Evolutionary conservation across 2,888 invertebrate species (phyloP).

Genomic region (Ochropleura leucogaster): DNA sequence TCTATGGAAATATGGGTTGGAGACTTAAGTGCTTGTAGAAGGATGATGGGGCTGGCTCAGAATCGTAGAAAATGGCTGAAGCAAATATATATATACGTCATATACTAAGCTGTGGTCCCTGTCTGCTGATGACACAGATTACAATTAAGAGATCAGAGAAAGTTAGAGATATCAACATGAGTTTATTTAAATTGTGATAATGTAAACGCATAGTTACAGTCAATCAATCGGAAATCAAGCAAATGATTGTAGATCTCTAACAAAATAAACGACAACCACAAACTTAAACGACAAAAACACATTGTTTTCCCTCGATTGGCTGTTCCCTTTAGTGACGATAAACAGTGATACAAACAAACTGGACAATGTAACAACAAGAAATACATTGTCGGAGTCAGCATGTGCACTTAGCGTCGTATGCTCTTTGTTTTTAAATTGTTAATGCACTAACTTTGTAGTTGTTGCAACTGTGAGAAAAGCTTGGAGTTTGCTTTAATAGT

Average conservation of each 20-base stretch:
- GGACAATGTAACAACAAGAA: slow-evolving; percentile 46
- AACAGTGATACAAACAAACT: slow-evolving; percentile 43
- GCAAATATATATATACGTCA: neutral
- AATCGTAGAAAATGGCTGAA: neutral
- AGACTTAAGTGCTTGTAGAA: neutral
- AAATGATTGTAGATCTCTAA: neutral
- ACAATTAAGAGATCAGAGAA: neutral
- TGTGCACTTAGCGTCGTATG: slow-evolving; percentile 54
- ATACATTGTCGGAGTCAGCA: slow-evolving; percentile 40
- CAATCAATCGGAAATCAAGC: neutral
- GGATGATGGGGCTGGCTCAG: neutral
- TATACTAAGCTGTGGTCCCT: neutral
- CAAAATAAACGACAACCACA: slow-evolving; percentile 10
- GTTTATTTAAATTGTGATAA: neutral
- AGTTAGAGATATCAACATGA: neutral
- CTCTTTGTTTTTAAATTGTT: slow-evolving; percentile 54
- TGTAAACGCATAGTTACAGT: neutral
- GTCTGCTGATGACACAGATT: neutral
- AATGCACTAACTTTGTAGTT: slow-evolving; percentile 62
- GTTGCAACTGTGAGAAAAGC: slow-evolving; percentile 33
- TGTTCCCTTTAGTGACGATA: slow-evolving; percentile 31
- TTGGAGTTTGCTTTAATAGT: slow-evolving; percentile 32
- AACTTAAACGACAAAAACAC: slow-evolving; percentile 27
- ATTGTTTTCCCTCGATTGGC: slow-evolving; percentile 46
- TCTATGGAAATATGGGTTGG: neutral